Percentiles rank a stretch among this genome's conserved stretches.
These are phyloP conservation scores for Zaprionus obscuricornis DNA, from an alignment of 2,888 invertebrate species.

Conservation along the genomic window DNA sequence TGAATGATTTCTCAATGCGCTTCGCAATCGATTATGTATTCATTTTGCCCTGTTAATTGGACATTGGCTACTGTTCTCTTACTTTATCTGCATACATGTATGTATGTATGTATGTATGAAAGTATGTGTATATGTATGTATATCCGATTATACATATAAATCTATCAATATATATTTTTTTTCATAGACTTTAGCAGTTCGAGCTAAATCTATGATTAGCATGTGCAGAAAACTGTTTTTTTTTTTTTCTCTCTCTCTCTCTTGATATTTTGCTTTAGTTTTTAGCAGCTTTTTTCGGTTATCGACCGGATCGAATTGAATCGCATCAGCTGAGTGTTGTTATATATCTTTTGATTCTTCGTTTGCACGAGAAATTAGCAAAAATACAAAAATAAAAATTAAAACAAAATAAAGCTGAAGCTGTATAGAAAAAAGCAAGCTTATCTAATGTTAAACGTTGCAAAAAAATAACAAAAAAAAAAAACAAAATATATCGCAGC, in stretches of 20 bases:
- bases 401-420: no score
- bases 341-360: no score
- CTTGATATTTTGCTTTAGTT: slow-evolving; percentile 14
- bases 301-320: slow-evolving; percentile 30
- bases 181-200: slow-evolving; percentile 13
- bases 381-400: not conserved
- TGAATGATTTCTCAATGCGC: slow-evolving; percentile 64
- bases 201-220: slow-evolving; percentile 31
- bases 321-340: no score
- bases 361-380: slow-evolving; percentile 52
- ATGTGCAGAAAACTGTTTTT: not conserved
- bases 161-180: not conserved
- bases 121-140: no score
- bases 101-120: no score
- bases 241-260: not conserved
- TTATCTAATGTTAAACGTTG: slow-evolving; percentile 45
- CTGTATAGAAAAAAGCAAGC: no score
- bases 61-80: slow-evolving; percentile 42
- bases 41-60: slow-evolving; percentile 51
- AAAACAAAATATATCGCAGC: no score
- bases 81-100: no score
- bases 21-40: slow-evolving; percentile 65
- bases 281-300: slow-evolving; percentile 42
- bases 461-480: slow-evolving; percentile 11
- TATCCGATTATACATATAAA: no score